Evolutionary conservation across 1,140 invertebrate species (phyloP), one percentile per base, ranked within the genome.

Genomic region (Drosophila arizonae): DNA sequence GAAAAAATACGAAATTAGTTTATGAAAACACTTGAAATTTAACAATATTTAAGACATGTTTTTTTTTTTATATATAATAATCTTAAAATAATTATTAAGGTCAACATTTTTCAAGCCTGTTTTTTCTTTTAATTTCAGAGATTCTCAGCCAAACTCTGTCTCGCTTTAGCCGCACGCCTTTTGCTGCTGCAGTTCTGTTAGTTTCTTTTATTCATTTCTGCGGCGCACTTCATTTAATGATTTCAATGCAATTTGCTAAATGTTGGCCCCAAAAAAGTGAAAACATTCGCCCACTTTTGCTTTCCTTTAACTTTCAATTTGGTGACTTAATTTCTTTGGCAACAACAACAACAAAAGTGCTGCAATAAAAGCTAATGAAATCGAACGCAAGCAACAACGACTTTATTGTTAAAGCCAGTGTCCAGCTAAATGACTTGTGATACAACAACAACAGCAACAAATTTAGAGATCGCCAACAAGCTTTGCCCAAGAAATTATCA

Each of bases 401-500:
- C 75, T 3, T 24, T 55, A 50, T 77, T 62, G 79, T 81, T 76
- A 76, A 48, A 52, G 24, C 41, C 57, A 33, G 39, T 74, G 72
- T 74, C 66, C 66, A 51, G 39, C 39, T 48, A 69, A 74, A 57
- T 58, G 33, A 64, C 52, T 56, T 13, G 57, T 15, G 65, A 46
- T 15, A 61, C 48, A 55, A 17, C 26, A 72, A n/a, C 63, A 68
- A 55, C 39, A 58, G n/a, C 24, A 71, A 43, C 28, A 33, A 54
- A 10, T 61, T 24, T 33, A 57, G 61, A 55, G 46, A 66, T 46
- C 57, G 57, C 13, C 61, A 66, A 72, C 64, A 39, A 30, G 64
- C 56, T 77, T 39, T 84, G 79, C 79, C 48, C 64, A 88, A 88
- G 85, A 88, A 87, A 87, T 87, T 87, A 87, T 87, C 85, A 87